phyloP scores from a whole-genome alignment of 2,888 invertebrate species.

The Eledone cirrhosa region DNA sequence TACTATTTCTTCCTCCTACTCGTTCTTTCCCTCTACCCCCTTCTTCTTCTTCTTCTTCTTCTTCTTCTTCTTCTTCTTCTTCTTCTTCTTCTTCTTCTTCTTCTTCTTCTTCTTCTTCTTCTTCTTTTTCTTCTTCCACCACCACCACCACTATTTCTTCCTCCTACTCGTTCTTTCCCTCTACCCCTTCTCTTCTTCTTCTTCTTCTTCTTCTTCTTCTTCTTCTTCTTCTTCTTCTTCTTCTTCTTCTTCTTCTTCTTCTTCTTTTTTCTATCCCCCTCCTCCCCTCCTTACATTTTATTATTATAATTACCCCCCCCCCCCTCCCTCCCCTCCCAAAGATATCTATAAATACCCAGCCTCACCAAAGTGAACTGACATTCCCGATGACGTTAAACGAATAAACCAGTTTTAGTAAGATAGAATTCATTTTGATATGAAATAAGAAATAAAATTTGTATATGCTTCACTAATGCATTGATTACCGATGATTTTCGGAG shows the following conservation, averaged over 20 bases:
- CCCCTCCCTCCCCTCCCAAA: not conserved
- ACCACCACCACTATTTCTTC: not conserved
- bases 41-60: not conserved
- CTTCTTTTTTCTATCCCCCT: rapidly evolving
- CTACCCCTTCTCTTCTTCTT: not conserved
- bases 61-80: not conserved
- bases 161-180: not conserved
- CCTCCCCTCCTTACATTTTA: not conserved
- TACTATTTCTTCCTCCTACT: not conserved
- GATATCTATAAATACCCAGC: too few relatives aligned
- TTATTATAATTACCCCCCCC: not conserved
- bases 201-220: not conserved
- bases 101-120: not conserved
- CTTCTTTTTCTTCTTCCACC: not conserved
- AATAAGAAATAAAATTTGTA: too few relatives aligned
- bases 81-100: not conserved
- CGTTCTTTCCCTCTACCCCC: not conserved
- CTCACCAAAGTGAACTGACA: too few relatives aligned
- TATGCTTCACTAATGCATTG: too few relatives aligned
- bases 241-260: not conserved
- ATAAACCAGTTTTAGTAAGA: too few relatives aligned
- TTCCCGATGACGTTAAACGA: too few relatives aligned
- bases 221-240: not conserved
- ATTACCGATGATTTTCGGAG: too few relatives aligned
- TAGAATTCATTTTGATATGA: too few relatives aligned